Percentiles rank a stretch among this genome's conserved stretches.
These are phyloP conservation scores for Drosophila koepferae DNA, from an alignment of 2,888 invertebrate genomes.

Conservation along the genomic window DNA sequence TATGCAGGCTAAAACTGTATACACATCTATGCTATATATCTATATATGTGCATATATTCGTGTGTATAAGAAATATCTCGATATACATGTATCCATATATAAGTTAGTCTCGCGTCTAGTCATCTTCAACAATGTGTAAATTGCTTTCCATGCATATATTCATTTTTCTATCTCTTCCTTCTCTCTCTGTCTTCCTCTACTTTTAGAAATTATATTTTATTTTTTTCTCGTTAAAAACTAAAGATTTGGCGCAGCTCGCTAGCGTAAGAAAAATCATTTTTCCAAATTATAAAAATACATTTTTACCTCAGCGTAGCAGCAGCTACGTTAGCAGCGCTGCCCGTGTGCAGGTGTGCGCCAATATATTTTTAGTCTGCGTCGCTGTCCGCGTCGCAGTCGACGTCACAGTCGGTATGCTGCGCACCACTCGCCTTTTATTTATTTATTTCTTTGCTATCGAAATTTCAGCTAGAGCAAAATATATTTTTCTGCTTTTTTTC, in stretches of 20 bases:
- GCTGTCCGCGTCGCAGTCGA: constrained; percentile 19
- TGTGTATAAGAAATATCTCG: constrained; percentile 12
- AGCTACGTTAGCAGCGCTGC: constrained; percentile 36
- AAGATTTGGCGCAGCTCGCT: constrained; percentile 27
- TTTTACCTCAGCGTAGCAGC: constrained; percentile 71
- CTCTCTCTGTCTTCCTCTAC: neutral
- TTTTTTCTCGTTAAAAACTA: constrained; percentile 59
- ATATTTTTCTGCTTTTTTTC: constrained; percentile 26
- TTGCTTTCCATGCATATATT: constrained; percentile 59
- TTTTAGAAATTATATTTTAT: constrained; percentile 26
- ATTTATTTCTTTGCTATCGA: constrained; percentile 36
- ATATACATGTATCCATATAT: constrained; percentile 11
- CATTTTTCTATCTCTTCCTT: neutral
- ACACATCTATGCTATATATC: neutral
- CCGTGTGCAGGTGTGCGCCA: constrained; percentile 67
- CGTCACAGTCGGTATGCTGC: constrained; percentile 49
- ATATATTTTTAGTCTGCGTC: constrained; percentile 69
- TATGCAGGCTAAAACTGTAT: constrained; percentile 16
- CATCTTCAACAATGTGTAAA: constrained; percentile 70
- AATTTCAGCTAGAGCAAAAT: constrained; percentile 34
- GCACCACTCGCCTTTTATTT: constrained; percentile 66
- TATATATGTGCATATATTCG: neutral
- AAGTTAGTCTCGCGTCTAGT: constrained; percentile 40
- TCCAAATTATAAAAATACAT: constrained; percentile 78
- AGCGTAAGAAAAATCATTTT: constrained; percentile 62